These are phyloP conservation scores for Mustelus asterias DNA, from an alignment of 2,113 vertebrate genomes.

Conservation along the genomic window DNA sequence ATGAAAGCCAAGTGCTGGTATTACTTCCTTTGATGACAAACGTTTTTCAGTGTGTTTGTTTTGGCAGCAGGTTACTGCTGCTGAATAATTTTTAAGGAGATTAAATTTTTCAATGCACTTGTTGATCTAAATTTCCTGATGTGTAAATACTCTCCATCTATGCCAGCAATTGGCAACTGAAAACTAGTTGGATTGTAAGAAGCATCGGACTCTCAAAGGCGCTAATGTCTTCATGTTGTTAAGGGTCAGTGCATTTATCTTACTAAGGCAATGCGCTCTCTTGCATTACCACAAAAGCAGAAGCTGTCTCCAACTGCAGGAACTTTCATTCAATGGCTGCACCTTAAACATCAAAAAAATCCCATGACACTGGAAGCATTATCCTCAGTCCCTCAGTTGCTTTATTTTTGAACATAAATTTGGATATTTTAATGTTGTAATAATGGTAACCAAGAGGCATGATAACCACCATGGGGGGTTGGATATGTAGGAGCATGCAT, in stretches of 20 bases:
- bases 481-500: background rate
- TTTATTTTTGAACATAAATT: background rate
- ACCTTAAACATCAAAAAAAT: background rate
- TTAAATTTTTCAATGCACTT: background rate
- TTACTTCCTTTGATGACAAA: slow-evolving; percentile 24
- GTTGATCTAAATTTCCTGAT: slow-evolving; percentile 5
- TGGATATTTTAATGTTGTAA: background rate
- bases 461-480: background rate
- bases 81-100: background rate
- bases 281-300: background rate
- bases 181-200: background rate
- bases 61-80: background rate
- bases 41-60: background rate
- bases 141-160: background rate
- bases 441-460: background rate
- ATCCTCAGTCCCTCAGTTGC: background rate
- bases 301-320: background rate
- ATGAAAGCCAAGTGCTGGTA: background rate
- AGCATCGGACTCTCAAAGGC: background rate
- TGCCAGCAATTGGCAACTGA: background rate
- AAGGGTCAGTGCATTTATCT: background rate
- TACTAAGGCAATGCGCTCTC: background rate
- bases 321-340: background rate
- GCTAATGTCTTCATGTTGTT: background rate
- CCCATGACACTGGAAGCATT: background rate